These are phyloP conservation scores for Pinna nobilis DNA, from an alignment of 1,140 invertebrate genomes.

Conservation along the genomic window DNA sequence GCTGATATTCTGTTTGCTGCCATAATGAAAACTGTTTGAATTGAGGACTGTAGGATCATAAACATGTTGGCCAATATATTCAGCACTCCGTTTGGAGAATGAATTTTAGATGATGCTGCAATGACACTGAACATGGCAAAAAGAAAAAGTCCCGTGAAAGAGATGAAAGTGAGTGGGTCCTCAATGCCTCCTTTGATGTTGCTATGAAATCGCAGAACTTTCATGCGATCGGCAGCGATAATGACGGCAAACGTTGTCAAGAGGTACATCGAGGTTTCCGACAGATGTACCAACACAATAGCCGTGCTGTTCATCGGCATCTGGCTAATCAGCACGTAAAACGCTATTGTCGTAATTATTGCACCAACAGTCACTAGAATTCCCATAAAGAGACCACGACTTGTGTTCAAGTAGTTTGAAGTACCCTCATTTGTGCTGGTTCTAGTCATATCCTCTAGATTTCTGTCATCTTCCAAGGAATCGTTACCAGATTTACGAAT, in stretches of 20 bases:
- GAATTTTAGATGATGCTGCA: conserved; percentile 84
- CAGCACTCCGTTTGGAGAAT: conserved; percentile 31
- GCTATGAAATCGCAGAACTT: conserved; percentile 89
- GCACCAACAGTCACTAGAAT: conserved; percentile 89
- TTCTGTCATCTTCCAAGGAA: background rate
- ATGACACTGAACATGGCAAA: conserved; percentile 95
- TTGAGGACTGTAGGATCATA: conserved; percentile 91
- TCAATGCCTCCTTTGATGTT: conserved; percentile 89
- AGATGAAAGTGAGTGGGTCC: conserved; percentile 91
- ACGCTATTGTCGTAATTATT: conserved; percentile 94
- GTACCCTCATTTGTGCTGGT: background rate
- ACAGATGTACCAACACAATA: conserved; percentile 51
- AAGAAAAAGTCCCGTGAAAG: conserved; percentile 92
- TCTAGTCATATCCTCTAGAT: background rate
- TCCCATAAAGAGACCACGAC: conserved; percentile 91
- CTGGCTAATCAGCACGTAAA: conserved; percentile 82
- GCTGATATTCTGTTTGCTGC: conserved; percentile 82
- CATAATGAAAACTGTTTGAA: conserved; percentile 89
- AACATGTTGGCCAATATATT: conserved; percentile 57
- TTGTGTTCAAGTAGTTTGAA: conserved; percentile 86
- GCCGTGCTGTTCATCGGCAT: conserved; percentile 37
- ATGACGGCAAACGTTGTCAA: conserved; percentile 50
- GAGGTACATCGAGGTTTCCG: conserved; percentile 56
- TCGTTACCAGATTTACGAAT: background rate
- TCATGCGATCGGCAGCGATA: conserved; percentile 80